Percentiles rank a stretch among this genome's conserved stretches.
phyloP scores from a whole-genome alignment of 2,797 vertebrate genomes.

The Falco naumanni region DNA sequence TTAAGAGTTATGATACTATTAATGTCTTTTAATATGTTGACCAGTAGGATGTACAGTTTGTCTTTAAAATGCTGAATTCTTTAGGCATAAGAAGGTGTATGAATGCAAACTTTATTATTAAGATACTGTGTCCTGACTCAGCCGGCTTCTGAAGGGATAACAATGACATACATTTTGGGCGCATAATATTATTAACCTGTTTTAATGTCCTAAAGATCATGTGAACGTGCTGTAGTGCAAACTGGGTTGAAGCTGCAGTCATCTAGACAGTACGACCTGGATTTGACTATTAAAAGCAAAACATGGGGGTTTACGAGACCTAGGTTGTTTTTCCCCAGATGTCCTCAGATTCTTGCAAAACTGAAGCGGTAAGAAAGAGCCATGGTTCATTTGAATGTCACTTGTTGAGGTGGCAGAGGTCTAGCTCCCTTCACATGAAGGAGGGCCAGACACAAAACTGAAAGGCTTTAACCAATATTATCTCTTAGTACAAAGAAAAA shows the following conservation, averaged over 20 bases:
- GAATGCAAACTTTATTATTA: not conserved
- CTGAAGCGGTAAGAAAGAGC: not conserved
- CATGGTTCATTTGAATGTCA: not conserved
- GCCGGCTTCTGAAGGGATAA: not conserved
- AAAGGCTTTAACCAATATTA: not conserved
- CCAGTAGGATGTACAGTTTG: not conserved
- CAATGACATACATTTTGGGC: not conserved
- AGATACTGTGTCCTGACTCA: not conserved
- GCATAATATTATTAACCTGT: not conserved
- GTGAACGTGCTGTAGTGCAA: not conserved
- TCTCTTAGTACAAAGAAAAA: not conserved
- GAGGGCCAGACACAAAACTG: not conserved
- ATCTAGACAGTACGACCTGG: not conserved
- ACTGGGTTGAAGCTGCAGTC: not conserved
- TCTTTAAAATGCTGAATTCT: not conserved
- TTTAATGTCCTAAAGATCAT: not conserved
- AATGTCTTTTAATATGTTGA: not conserved
- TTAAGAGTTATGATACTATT: not conserved
- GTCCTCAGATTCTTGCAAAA: conserved; percentile 17
- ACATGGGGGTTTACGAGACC: not conserved
- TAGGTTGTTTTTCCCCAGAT: not conserved
- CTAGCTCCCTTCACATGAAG: not conserved
- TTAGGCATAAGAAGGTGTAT: not conserved
- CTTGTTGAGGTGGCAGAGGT: not conserved
- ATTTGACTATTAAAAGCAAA: conserved; percentile 41